phyloP scores from a whole-genome alignment of 2,888 invertebrate genomes.

The Artemia sinica region DNA sequence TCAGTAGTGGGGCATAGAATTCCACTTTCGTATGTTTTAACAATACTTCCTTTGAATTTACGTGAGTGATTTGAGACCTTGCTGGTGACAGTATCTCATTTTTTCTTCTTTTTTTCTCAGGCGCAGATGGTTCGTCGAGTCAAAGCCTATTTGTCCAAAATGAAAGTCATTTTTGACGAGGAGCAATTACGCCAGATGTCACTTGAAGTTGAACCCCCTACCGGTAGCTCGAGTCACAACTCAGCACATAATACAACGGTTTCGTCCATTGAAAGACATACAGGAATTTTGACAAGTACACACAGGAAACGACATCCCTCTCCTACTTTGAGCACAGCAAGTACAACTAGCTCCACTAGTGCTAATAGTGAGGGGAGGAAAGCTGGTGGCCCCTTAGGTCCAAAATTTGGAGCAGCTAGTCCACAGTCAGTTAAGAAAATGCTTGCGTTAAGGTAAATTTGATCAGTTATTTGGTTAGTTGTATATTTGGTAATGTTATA shows the following conservation, averaged over 20 bases:
- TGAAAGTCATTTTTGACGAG: constrained; percentile 82
- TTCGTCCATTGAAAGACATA: constrained; percentile 32
- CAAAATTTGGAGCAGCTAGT: constrained; percentile 62
- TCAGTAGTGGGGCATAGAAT: too few species aligned
- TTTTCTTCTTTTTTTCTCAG: constrained; percentile 27
- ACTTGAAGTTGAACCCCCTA: constrained; percentile 58
- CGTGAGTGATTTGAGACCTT: too few species aligned
- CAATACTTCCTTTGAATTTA: too few species aligned
- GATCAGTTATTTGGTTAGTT: not conserved
- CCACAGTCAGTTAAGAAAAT: constrained; percentile 93
- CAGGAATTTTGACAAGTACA: constrained; percentile 28
- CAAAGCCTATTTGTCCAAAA: constrained; percentile 79
- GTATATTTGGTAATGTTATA: not conserved
- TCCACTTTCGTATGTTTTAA: too few species aligned
- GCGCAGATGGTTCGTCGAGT: constrained; percentile 95
- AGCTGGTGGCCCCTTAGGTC: constrained; percentile 28
- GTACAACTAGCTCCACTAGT: constrained; percentile 72
- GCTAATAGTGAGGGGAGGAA: constrained; percentile 33
- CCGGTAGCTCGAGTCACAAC: constrained; percentile 22
- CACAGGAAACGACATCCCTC: constrained; percentile 67
- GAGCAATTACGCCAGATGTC: constrained; percentile 73
- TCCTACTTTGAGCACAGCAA: constrained; percentile 77
- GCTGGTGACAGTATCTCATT: too few species aligned
- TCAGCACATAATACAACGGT: constrained; percentile 19
- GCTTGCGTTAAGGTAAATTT: constrained; percentile 50